Base-by-base conservation (phyloP, 2,888 invertebrate species). In the Bunonema sp. region DNA sequence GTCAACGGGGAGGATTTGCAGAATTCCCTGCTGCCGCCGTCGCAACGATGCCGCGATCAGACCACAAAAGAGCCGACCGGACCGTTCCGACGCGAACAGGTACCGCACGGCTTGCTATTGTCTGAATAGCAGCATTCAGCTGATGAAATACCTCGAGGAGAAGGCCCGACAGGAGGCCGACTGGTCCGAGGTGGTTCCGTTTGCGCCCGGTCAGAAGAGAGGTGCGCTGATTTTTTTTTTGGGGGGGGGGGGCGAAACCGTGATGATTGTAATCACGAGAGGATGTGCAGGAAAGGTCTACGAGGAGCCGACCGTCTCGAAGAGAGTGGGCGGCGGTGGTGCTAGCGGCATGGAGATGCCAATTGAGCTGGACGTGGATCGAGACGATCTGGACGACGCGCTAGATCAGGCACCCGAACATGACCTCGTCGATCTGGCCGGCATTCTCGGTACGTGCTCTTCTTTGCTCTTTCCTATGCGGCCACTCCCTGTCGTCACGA, bases 131-230 rank as follows among this genome's bases (percentile, higher is more conserved):
- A 5, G 30, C 29, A 1, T 38, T 4, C 12, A 87, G 71, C 76
- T 91, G 39, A 83, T 91, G 68, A 85, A 88, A 70, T 88, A 86
- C 74, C 84, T 91, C 64, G 91, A 93, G 72, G 89, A 89, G 72
- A 85, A 89, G 71, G 93, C 93, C n/a, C 75, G 87, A 59, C 88
- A 88, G 73, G 88, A 93, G 43, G 89, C 91, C 37, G 97, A 99
- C 74, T 79, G 82, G 77, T 91, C 91, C 3, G 93, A 97, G 72
- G 75, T 81, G 45, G 87, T 91, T 72, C 89, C 91, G 8, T 97
- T 78, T 70, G 82, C 86, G 26, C 78, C 87, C 55, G 89, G 89
- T 47, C 80, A 81, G 43, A 78, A 87, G 53, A 77, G 89, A 71
- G 93, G 93, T 71, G 83, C 83, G 41, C 19, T 16, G 7, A 29